Base-by-base conservation (phyloP, 2,888 invertebrate genomes). In the Leptopilina syphax region DNA sequence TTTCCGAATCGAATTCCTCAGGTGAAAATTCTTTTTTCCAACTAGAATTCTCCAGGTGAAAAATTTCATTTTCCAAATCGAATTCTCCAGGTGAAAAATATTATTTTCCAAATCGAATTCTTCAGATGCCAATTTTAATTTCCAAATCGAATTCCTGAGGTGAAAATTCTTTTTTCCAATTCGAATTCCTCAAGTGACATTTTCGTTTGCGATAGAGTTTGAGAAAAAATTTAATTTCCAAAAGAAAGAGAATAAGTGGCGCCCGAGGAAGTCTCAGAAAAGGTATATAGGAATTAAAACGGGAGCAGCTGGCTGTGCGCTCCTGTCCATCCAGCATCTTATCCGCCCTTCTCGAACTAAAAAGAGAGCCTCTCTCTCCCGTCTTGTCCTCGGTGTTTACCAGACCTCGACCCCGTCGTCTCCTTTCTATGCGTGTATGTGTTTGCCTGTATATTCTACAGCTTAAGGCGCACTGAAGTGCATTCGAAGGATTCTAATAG, bases 401-500 rank as follows among this genome's bases (percentile, higher is more conserved):
- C 34, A 63, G 68, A 47, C 77, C 65, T 77, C 67, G 76, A 50
- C 24, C 24, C 12, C 34, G 60, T 50, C 57, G 66, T 57, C 77
- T 68, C 50, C 54, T 73, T 13, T 44, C 44, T 44, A 50, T 50
- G 12, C 10, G 12, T 50, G 50, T 50, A 10, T n/a, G 57, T 77
- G 80, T 68, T 81, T 80, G 78, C 57, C 73, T 68, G 63, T 76
- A 70, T 76, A 81, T 79, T 77, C 76, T 77, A 54, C 12, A 78
- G 79, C 81, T 78, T 80, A 78, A 77, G 78, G 76, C 76, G 65
- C 78, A 73, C 73, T 57, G 54, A 73, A 73, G 73, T 73, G 78
- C 76, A 76, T 76, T 84, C 85, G 84, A 82, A 84, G 84, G 84
- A 83, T 84, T 86, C 84, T 81, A 84, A 83, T 82, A 85, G 83